A percentile compares a stretch with the other conserved stretches of the same genome.
These are phyloP conservation scores for Gymnocephalus cernua DNA, from an alignment of 2,113 vertebrate species.

Conservation along the genomic window DNA sequence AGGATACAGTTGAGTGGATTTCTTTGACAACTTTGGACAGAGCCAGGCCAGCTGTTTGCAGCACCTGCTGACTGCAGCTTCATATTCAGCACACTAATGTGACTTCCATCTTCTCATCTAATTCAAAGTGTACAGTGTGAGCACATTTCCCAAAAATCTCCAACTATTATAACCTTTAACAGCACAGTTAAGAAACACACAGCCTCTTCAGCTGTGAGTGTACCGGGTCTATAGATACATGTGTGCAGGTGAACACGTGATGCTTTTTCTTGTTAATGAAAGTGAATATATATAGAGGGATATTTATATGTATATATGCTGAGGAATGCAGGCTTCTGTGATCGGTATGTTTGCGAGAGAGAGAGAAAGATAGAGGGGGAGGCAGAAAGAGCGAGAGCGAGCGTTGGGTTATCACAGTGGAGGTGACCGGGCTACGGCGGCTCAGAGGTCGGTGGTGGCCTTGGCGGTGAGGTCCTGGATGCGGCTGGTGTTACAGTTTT, in stretches of 20 bases:
- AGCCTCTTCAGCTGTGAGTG: conserved; percentile 33
- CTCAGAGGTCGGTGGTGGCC: conserved; percentile 98
- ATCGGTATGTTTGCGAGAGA: conserved; percentile 38
- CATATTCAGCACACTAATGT: not conserved
- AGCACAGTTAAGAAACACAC: conserved; percentile 17
- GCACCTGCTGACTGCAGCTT: not conserved
- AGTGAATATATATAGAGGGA: conserved; percentile 39
- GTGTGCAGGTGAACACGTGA: conserved; percentile 37
- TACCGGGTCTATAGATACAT: conserved; percentile 46
- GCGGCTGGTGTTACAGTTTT: conserved; percentile 94
- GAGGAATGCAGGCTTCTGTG: conserved; percentile 55
- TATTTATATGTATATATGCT: conserved; percentile 21
- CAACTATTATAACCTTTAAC: not conserved
- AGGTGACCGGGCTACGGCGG: conserved; percentile 41
- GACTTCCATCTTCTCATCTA: not conserved
- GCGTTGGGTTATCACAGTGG: conserved; percentile 56
- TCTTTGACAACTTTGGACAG: not conserved
- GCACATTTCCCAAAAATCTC: not conserved
- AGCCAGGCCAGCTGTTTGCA: not conserved
- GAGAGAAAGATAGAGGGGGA: not conserved
- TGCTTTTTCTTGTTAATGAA: conserved; percentile 21
- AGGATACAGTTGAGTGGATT: not conserved
- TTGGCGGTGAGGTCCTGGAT: conserved; percentile 97
- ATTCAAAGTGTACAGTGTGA: not conserved
- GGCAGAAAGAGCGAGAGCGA: conserved; percentile 13